Evolutionary conservation across 2,113 vertebrate genomes (phyloP), one percentile per base, ranked within the genome.

Genomic region (Chloropsis hardwickii): DNA sequence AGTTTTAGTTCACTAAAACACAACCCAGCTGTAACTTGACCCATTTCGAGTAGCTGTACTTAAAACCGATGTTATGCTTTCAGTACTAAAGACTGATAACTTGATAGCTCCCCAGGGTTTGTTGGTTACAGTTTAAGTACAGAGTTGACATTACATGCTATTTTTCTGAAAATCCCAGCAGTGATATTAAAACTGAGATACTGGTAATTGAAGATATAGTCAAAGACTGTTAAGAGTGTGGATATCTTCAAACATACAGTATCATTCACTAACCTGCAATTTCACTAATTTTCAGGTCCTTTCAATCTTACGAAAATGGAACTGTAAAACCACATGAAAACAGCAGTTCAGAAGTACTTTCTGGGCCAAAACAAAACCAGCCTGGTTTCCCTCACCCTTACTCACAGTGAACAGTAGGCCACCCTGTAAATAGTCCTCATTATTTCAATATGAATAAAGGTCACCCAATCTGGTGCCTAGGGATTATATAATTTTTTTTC

Each of bases 51-150:
- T 97, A 97, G 96, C 92, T 97, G 44, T 87, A 76, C 86, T 97
- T 97, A 97, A 97, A 83, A 94, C 71, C 0, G 1, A 40, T 92
- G 94, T 97, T 97, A 96, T 98, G 96, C 89, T 98, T 97, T 98
- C 93, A 80, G 92, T 97, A 95, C 91, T 97, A 95, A 97, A 98
- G 92, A 97, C 95, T 96, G 96, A 97, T 98, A 97, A 97, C 94
- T 97, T 97, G 96, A 98, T 97, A 98, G 96, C 91, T 97, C 98
- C 97, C 96, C 81, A 77, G 96, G 91, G 97, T 89, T 88, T 94
- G 91, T 78, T 96, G 94, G 91, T 94, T 97, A 97, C 91, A 90
- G 82, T 97, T 96, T 97, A 97, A 97, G 80, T 96, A 94, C 56
- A 95, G 84, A 97, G 80, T 85, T 97, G 96, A 97, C 91, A 95